Evolutionary conservation across 2,888 invertebrate species (phyloP).

Genomic region (Apodemia zela): DNA sequence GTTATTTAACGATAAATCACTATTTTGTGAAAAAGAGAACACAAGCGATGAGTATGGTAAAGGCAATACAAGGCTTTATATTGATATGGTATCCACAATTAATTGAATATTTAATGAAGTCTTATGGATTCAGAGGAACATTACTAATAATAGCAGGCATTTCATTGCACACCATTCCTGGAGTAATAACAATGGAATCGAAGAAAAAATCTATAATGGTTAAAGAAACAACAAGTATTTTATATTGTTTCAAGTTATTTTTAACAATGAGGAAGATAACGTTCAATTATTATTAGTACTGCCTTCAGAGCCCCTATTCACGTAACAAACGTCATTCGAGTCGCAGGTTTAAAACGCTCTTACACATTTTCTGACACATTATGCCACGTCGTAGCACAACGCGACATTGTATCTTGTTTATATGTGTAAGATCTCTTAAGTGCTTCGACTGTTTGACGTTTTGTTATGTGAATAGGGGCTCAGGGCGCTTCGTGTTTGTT

Average conservation of each 20-base stretch:
- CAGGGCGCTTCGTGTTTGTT: too few relatives aligned
- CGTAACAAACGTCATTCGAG: too few relatives aligned
- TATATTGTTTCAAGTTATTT: constrained; percentile 12
- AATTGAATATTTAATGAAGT: constrained; percentile 66
- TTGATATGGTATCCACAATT: constrained; percentile 81
- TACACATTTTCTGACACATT: too few relatives aligned
- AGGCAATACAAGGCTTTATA: constrained; percentile 79
- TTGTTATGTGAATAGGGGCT: too few relatives aligned
- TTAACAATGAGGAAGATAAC: too few relatives aligned
- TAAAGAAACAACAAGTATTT: constrained; percentile 67
- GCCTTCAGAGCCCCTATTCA: too few relatives aligned
- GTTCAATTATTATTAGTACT: too few relatives aligned
- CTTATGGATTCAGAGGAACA: constrained; percentile 83
- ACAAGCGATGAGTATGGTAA: constrained; percentile 82
- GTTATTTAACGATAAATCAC: constrained; percentile 82
- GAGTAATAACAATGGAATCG: constrained; percentile 79
- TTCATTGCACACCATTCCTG: constrained; percentile 80
- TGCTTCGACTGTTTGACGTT: too few relatives aligned
- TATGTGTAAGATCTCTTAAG: too few relatives aligned
- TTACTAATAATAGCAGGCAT: constrained; percentile 80
- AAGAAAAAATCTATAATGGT: constrained; percentile 30
- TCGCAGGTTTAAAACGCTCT: too few relatives aligned
- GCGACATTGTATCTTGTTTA: too few relatives aligned
- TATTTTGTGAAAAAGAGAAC: constrained; percentile 82
- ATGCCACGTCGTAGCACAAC: too few relatives aligned